Evolutionary conservation across 2,797 vertebrate genomes (phyloP), one percentile per base, ranked within the genome.

Genomic region (Sparidentex hasta): DNA sequence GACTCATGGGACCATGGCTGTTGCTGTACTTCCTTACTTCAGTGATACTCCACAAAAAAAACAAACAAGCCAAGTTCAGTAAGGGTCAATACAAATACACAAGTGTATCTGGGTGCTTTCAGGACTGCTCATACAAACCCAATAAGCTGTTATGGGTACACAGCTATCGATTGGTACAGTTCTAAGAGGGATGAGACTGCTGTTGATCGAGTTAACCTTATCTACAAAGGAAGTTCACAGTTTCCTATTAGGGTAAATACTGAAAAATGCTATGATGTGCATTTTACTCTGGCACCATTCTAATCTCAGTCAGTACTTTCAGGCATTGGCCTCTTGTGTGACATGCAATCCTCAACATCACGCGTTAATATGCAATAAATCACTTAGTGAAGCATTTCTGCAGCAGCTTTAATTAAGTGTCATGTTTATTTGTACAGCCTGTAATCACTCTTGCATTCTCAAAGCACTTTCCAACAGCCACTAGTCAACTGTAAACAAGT

Each of bases 1-100:
- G 58, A 78, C 78, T 73, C 76, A 7, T 2, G 81, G 66, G 78
- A 68, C 29, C 3, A 20, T 71, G 48, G 69, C 8, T 38, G 55
- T 65, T 78, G 38, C 57, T 67, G n/a, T 56, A 51, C 41, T 55
- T 74, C 55, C 58, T 75, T 33, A 4, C 33, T 65, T 71, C 20
- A 27, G 47, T 50, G n/a, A 74, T 21, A 57, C 20, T 23, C 17
- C 12, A 38, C 2, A 56, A 55, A 16, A 54, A 16, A 7, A 56
- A 55, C 13, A n/a, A 27, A 2, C 48, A 44, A 57, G 62, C 4
- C 25, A 58, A 23, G 5, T 62, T 58, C 27, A 14, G 57, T 71
- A 48, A 62, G 29, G 20, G 43, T 55, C 38, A 65, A 58, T 21
- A 25, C 13, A 23, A 66, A 62, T 0, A 38, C 25, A 51, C 11